Base-by-base conservation (phyloP, 37 sponge, comb jelly and placozoan species). In the Lycopodina hypogea region DNA sequence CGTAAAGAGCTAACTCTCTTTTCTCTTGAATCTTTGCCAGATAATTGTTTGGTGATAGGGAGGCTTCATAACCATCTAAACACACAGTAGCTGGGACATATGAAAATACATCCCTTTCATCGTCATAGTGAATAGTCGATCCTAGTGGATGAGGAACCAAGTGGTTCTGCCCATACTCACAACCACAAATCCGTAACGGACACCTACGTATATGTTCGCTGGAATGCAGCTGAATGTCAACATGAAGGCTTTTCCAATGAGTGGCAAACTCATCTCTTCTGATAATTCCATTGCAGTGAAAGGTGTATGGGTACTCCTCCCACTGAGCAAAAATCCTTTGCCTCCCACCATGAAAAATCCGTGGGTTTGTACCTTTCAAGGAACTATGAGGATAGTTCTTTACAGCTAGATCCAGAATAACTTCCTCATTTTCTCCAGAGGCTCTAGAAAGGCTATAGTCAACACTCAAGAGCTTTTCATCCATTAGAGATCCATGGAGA, bases 1-100 rank as follows among this genome's bases (percentile, higher is more conserved):
- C 88, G 50, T 80, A 89, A 33, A 76, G 30, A 1, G 81, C 70
- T 9, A 89, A 67, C 77, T 89, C 90, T 33, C 80, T 69, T 72
- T 89, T 80, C 72, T 76, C 69, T 26, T 69, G 70, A 18, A 84
- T 68, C 64, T 71, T 39, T 3, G 58, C 71, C 23, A 70, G 71
- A 61, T 80, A 84, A 1, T 52, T 0, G 8, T 85, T 73, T 8
- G 36, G 35, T 24, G 3, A 22, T 3, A 17, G 9, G 63, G 2
- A 2, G 1, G 1, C 62, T 1, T 2, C 21, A 6, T 33, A 1
- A 52, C 24, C 19, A 6, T 32, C 48, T 3, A 18, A 3, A 8
- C 21, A 24, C 29, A 7, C 37, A 6, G 51, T 24, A 35, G 32
- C 28, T 28, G 65, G 52, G 17, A 52, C 14, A 45, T 26, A 24